These are phyloP conservation scores for Epizoanthus rinbou DNA, from an alignment of 92 coral and sea anemone species.

Conservation along the genomic window DNA sequence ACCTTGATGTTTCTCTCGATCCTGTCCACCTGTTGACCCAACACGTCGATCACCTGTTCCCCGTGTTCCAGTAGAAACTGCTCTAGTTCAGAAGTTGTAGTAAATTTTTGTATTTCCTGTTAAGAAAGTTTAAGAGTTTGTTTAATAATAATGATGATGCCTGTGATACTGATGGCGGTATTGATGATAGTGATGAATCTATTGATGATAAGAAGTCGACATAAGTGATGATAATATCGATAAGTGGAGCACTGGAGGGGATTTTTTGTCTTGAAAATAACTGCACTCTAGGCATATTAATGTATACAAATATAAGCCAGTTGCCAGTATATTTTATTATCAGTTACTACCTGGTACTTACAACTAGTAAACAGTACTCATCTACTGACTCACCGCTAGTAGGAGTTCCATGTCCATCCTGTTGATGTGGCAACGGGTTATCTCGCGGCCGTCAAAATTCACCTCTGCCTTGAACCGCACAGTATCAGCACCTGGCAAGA, in stretches of 20 bases:
- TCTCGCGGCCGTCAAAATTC: constrained; percentile 99
- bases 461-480: constrained; percentile 99
- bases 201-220: background rate
- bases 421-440: constrained; percentile 91
- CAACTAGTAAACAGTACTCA: too few relatives aligned
- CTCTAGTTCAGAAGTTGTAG: constrained; percentile 89
- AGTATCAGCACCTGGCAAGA: constrained; percentile 85
- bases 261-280: too few relatives aligned
- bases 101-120: constrained; percentile 91
- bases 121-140: background rate
- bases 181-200: background rate
- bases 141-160: background rate
- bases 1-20: constrained; percentile 98
- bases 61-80: constrained; percentile 94
- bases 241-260: too few relatives aligned
- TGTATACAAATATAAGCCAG: too few relatives aligned
- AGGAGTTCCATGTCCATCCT: constrained; percentile 86
- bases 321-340: too few relatives aligned
- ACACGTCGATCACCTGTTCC: constrained; percentile 93
- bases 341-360: too few relatives aligned
- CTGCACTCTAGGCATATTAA: too few relatives aligned
- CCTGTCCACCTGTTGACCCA: constrained; percentile 98
- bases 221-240: background rate
- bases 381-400: constrained; percentile 56
- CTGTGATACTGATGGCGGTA: background rate